Percentiles rank a stretch among this genome's conserved stretches.
These are phyloP conservation scores for Pterostichus madidus DNA, from an alignment of 2,888 invertebrate genomes.

Conservation along the genomic window DNA sequence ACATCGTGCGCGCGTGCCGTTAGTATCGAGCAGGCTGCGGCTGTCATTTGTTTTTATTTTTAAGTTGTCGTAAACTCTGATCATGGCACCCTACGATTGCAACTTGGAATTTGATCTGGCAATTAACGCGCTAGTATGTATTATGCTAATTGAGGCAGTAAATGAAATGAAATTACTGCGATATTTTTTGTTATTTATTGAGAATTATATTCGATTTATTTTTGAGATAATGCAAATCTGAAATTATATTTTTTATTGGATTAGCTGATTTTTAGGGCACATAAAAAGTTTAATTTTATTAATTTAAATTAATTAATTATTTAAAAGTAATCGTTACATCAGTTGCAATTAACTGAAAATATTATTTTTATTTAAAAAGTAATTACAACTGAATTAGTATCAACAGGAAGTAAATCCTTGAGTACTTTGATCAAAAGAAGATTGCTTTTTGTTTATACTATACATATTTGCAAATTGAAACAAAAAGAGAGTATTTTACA, in stretches of 20 bases:
- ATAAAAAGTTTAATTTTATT: background rate
- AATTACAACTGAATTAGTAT: too few species aligned
- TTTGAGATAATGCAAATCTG: slow-evolving; percentile 34
- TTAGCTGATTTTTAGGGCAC: background rate
- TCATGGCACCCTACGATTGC: slow-evolving; percentile 11
- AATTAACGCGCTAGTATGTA: slow-evolving; percentile 2
- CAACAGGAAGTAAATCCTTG: too few species aligned
- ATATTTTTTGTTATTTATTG: slow-evolving; percentile 36
- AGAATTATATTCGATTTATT: slow-evolving; percentile 27
- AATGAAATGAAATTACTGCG: too few species aligned
- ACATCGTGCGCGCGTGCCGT: slow-evolving; percentile 23
- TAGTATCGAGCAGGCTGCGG: slow-evolving; percentile 9
- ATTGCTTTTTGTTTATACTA: too few species aligned
- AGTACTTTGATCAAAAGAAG: too few species aligned
- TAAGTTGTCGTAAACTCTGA: background rate
- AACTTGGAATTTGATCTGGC: slow-evolving; percentile 12
- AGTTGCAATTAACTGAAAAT: too few species aligned
- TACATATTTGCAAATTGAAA: too few species aligned
- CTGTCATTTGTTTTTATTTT: slow-evolving; percentile 21
- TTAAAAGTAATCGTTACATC: too few species aligned
- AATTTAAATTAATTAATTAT: background rate
- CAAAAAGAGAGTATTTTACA: too few species aligned
- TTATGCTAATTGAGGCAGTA: slow-evolving; percentile 6
- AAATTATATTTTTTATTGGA: slow-evolving; percentile 9
- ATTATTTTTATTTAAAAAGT: too few species aligned